Percentiles rank a stretch among this genome's conserved stretches.
These are phyloP conservation scores for Drosophila barbarae DNA, from an alignment of 2,888 invertebrate genomes.

Conservation along the genomic window DNA sequence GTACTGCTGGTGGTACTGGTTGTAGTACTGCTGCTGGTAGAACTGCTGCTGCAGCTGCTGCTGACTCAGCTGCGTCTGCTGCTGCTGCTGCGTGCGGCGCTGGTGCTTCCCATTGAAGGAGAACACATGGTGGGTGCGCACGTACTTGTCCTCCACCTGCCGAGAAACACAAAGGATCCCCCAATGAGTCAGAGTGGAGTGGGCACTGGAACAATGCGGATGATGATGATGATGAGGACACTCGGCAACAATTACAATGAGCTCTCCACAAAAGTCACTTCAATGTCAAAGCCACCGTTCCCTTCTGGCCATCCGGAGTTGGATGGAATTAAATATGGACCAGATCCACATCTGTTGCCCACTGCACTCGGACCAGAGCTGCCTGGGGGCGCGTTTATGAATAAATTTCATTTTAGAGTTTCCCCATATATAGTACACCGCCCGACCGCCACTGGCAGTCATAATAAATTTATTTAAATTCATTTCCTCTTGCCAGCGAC, in stretches of 20 bases:
- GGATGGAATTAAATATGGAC: constrained; percentile 63
- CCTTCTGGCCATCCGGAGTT: constrained; percentile 9
- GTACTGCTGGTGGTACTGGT: constrained; percentile 70
- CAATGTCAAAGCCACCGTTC: constrained; percentile 58
- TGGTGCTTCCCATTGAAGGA: constrained; percentile 76
- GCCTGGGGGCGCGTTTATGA: constrained; percentile 64
- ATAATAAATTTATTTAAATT: constrained; percentile 76
- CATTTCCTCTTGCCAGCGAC: constrained; percentile 51
- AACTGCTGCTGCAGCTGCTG: constrained; percentile 70
- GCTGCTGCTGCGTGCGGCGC: constrained; percentile 77
- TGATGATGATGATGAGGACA: constrained; percentile 11
- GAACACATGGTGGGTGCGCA: constrained; percentile 78
- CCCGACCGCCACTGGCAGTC: constrained; percentile 47
- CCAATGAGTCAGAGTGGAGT: constrained; percentile 13
- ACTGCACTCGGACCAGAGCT: constrained; percentile 6
- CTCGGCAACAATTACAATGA: constrained; percentile 42
- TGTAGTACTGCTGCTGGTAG: constrained; percentile 72
- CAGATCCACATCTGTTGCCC: constrained; percentile 35
- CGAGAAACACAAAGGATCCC: constrained; percentile 23
- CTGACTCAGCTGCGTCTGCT: constrained; percentile 70
- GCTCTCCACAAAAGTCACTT: constrained; percentile 59
- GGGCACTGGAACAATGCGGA: background rate
- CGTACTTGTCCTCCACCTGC: constrained; percentile 79
- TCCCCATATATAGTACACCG: constrained; percentile 52
- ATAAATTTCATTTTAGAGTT: constrained; percentile 76